Base-by-base conservation (phyloP, 2,888 invertebrate genomes). In the Chalcosyrphus nemorum region DNA sequence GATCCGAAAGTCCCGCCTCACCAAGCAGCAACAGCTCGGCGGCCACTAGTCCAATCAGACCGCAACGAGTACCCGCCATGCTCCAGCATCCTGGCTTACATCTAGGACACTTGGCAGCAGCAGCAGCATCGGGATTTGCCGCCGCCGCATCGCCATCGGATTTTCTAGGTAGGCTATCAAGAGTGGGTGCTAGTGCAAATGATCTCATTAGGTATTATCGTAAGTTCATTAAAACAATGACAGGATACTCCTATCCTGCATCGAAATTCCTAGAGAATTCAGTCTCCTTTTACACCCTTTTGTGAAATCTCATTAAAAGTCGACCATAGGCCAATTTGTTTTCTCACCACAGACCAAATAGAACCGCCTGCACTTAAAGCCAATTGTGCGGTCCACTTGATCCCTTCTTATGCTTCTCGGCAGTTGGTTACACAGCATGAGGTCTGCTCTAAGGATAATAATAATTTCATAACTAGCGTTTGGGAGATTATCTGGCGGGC, bases 81-180 rank as follows among this genome's bases (percentile, higher is more conserved):
- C 90, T 93, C 88, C 92, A 93, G 89, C 93, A 93, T 89, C 93
- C 93, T 57, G 91, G 92, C 11, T 88, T 93, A 86, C 93, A 93
- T 90, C 90, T 94, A 87, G 93, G 93, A 7, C 95, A 95, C 88
- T 92, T 95, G 86, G 92, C 95, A 89, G 93, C 93, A 88, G 92
- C 95, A 88, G 93, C 93, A 41, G 93, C 93, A 6, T 92, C 92
- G 6, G 92, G 93, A 17, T 95, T 95, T 88, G 94, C 94, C 68
- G 93, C 94, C 88, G 84, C 84, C 47, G 94, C 95, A 41, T 94
- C 95, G 88, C 94, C 95, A 50, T 94, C 96, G 24, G 96, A 97
- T 90, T 95, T 97, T 91, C 93, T 97, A 89, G 96, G 97, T 96
- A 92, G 93, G 94, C 93, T 19, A 43, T 4, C 4, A 56, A 11